Base-by-base conservation (phyloP, 2,797 vertebrate genomes). In the Bucorvus abyssinicus region DNA sequence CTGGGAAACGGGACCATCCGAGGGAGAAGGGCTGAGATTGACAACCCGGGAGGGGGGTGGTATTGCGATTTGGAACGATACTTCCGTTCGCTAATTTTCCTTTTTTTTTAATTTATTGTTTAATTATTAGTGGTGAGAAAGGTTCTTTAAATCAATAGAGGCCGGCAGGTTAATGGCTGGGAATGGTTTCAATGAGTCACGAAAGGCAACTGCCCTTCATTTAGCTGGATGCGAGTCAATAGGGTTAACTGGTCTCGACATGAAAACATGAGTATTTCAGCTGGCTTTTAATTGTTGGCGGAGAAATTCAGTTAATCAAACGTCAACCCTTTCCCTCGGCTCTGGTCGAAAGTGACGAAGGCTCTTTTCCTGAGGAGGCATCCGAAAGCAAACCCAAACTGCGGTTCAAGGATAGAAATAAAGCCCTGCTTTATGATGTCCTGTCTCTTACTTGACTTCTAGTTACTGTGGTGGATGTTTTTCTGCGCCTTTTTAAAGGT, bases 241-340 rank as follows among this genome's bases (percentile, higher is more conserved):
- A 87, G 94, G 97, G 94, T 94, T 96, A 94, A 94, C 90, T 85
- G 90, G 94, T 75, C 90, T 96, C 89, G 88, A 90, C 93, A 76
- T 95, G 94, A 95, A 89, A 96, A 94, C 93, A 92, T 8, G 94
- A 89, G 89, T 93, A 89, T 93, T 96, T 96, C 89, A 81, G 88
- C 75, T 83, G 81, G 80, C 49, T 97, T 95, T 97, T 94, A 94
- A 97, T 96, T 96, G 94, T 92, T 75, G 89, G 85, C 63, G 76
- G 87, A 95, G 93, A 95, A 95, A 93, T 96, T 96, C 95, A 77
- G 93, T 96, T 96, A 95, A 96, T 97, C 96, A 96, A 93, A 93
- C 65, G 95, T 96, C 95, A 96, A 47, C 69, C 82, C 2, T 75
- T 84, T 69, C 77, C 84, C 70, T 60, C 80, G 30, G 55, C 45